Base-by-base conservation (phyloP, 2,113 vertebrate genomes). In the Eubucco bourcierii region DNA sequence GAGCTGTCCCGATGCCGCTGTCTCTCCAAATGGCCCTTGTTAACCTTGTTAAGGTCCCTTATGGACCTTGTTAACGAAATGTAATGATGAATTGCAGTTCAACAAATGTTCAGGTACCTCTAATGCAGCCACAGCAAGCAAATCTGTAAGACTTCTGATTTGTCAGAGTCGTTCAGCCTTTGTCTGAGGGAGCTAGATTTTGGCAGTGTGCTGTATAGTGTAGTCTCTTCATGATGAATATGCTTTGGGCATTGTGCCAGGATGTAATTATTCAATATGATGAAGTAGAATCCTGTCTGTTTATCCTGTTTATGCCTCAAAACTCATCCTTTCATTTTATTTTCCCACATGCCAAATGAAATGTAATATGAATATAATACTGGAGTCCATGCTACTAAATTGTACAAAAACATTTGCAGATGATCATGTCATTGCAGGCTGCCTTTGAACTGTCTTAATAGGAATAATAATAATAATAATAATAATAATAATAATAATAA, bases 281-380 rank as follows among this genome's bases (percentile, higher is more conserved):
- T 70, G 71, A 81, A 95, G 86, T 52, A 72, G 61, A 82, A 73
- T 92, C n/a, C 50, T 87, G 46, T 83, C 70, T 93, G 63, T 94
- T 95, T 93, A 79, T 96, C 34, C 34, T 76, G 41, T 92, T 93
- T 82, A 68, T 92, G 59, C 37, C 88, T 79, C 9, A 3, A 55
- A 90, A 90, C 10, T 68, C 78, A 79, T 75, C 63, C 39, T 84
- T 93, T 76, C 66, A 79, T 90, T 94, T 93, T 84, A 79, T 95
- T 94, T 95, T 87, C 63, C 80, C 77, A 76, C 74, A 72, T 73
- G 83, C 77, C 34, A 84, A 92, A 80, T 79, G 31, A 93, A 76
- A 90, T 84, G 78, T 87, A 70, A n/a, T 90, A 33, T 68, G 37
- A 84, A 88, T 90, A 56, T 70, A 77, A 61, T 90, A 28, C 18